phyloP scores from a whole-genome alignment of 1,140 invertebrate species.

The Drosophila mojavensis region DNA sequence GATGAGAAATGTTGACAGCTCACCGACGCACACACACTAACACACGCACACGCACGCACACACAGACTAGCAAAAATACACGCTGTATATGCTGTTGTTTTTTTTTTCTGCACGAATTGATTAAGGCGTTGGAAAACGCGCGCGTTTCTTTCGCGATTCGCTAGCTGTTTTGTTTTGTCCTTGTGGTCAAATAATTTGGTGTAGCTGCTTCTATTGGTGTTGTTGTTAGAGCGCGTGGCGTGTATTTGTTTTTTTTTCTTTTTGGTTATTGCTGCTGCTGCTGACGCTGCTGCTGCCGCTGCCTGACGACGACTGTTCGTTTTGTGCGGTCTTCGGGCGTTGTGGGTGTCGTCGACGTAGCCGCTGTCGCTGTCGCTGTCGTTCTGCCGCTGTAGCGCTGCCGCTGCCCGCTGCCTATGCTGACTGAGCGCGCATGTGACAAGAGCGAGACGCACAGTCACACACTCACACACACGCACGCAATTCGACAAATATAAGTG shows the following conservation, averaged over 20 bases:
- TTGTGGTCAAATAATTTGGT: conserved; percentile 25
- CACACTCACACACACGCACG: conserved; percentile 14
- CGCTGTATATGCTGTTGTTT: conserved; percentile 10
- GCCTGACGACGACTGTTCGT: conserved; percentile 59
- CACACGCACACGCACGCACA: conserved; percentile 10
- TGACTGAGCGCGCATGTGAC: conserved; percentile 59
- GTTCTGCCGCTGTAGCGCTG: conserved; percentile 11
- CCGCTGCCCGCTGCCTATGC: conserved; percentile 30
- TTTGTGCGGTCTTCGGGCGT: conserved; percentile 46
- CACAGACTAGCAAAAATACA: conserved; percentile 17
- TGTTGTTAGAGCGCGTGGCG: conserved; percentile 37
- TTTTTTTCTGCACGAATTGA: conserved; percentile 17
- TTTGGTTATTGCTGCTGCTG: conserved; percentile 52
- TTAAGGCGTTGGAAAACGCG: conserved; percentile 14
- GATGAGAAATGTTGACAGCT: conserved; percentile 53
- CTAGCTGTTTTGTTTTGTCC: conserved; percentile 25
- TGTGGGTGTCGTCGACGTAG: conserved; percentile 48
- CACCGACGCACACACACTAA: conserved; percentile 20
- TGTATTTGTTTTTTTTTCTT: conserved; percentile 8
- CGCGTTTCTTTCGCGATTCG: conserved; percentile 28
- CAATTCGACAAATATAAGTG: conserved; percentile 17
- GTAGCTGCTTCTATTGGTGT: conserved; percentile 2
- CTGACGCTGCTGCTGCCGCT: conserved; percentile 58
- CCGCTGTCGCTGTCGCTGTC: conserved; percentile 28
- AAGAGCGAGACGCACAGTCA: conserved; percentile 39